Percentiles rank a stretch among this genome's conserved stretches.
Conservation (phyloP, 2,797 vertebrate genomes). For the Myotis pilosus region DNA sequence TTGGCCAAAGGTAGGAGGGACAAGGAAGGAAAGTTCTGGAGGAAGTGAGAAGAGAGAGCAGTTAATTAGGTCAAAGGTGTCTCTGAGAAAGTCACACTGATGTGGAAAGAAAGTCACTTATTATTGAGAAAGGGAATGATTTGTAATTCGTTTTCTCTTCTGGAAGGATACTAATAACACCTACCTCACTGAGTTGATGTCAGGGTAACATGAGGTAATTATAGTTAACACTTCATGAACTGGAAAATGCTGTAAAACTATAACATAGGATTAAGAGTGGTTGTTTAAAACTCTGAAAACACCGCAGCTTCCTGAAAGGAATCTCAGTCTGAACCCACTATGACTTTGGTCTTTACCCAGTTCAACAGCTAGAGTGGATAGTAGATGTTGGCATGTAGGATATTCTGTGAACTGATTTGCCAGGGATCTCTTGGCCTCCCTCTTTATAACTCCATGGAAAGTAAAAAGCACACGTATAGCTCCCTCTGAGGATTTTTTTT, state of each 20-base stretch:
- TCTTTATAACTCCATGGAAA: neutral
- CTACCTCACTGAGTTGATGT: conserved; percentile 38
- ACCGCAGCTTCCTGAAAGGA: neutral
- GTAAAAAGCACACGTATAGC: neutral
- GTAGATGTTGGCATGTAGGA: neutral
- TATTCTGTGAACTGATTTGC: neutral
- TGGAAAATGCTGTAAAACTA: conserved; percentile 42
- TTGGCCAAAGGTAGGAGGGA: neutral
- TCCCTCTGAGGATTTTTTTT: neutral
- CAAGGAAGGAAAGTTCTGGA: neutral
- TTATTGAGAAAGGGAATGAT: conserved; percentile 14
- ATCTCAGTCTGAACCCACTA: no score
- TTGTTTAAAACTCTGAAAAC: conserved; percentile 2
- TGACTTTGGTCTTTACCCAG: no score
- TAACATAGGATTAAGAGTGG: neutral
- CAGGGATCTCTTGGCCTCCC: neutral
- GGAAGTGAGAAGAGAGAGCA: neutral
- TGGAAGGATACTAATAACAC: conserved; percentile 42
- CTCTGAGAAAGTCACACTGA: neutral
- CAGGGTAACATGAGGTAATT: conserved; percentile 38
- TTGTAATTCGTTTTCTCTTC: conserved; percentile 46
- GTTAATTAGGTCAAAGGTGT: neutral
- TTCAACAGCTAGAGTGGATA: neutral
- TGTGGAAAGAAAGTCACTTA: neutral
- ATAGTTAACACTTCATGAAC: conserved; percentile 43